phyloP scores from a whole-genome alignment of 2,113 vertebrate species.

The Promerops cafer region DNA sequence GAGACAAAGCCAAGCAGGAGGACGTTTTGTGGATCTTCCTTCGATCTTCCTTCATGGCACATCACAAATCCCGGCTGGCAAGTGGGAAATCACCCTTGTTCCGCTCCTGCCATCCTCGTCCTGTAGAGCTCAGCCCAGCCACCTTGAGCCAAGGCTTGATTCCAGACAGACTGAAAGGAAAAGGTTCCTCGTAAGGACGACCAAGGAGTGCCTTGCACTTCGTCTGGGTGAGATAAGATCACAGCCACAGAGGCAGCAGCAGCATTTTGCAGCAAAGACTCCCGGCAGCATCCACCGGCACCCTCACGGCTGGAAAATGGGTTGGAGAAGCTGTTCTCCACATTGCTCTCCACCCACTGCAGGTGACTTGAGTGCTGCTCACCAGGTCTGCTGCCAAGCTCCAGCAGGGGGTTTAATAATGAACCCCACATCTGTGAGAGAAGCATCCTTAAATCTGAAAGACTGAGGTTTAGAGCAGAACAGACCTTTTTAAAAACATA shows the following conservation, averaged over 20 bases:
- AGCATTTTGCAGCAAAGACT: neutral
- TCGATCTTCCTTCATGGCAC: neutral
- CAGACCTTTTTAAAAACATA: neutral
- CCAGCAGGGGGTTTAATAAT: neutral
- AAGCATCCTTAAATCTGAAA: neutral
- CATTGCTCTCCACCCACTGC: accelerated
- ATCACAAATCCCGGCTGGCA: neutral
- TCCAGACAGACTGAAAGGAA: neutral
- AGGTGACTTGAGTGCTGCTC: neutral
- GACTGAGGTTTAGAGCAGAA: neutral
- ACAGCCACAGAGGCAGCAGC: neutral
- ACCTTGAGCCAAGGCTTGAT: neutral
- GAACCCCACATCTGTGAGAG: neutral
- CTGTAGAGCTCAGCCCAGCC: neutral
- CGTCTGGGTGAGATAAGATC: neutral
- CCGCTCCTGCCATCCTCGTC: neutral
- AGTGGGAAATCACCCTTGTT: neutral
- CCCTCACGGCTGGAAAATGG: neutral
- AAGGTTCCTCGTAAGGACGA: neutral
- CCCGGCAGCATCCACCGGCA: neutral
- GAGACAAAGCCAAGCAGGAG: constrained; percentile 3
- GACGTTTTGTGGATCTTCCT: neutral
- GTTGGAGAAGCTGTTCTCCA: neutral
- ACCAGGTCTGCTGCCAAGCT: neutral
- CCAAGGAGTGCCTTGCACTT: neutral